Percentiles rank a stretch among this genome's conserved stretches.
Conservation (phyloP, 1,140 invertebrate genomes). For the Euschistus heros region DNA sequence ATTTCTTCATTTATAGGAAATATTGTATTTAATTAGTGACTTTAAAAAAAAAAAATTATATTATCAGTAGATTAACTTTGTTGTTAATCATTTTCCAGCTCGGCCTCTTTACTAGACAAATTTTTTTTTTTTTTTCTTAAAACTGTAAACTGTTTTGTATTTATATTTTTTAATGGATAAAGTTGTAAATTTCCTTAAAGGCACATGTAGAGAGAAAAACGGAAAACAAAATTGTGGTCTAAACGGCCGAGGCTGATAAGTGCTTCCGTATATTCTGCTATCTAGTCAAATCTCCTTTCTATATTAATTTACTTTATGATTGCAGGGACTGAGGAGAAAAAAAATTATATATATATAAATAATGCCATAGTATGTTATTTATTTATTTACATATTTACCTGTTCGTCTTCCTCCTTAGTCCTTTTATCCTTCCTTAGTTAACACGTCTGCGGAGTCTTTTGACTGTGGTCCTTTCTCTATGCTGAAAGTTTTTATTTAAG, state of each 20-base stretch:
- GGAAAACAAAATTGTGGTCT: neutral
- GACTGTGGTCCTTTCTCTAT: too few relatives aligned
- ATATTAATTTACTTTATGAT: slow-evolving; percentile 4
- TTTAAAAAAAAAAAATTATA: neutral
- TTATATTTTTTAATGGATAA: slow-evolving; percentile 3
- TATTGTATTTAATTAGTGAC: neutral
- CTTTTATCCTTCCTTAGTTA: too few relatives aligned
- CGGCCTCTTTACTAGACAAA: neutral
- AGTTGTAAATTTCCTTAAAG: slow-evolving; percentile 12
- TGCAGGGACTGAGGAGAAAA: slow-evolving; percentile 13
- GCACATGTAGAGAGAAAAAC: slow-evolving; percentile 3
- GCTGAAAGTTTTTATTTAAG: too few relatives aligned
- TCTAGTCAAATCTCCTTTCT: slow-evolving; percentile 7
- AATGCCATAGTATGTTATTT: neutral
- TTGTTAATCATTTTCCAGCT: neutral
- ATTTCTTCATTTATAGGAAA: neutral
- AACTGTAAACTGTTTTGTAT: neutral
- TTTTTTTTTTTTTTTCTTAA: neutral
- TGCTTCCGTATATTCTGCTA: slow-evolving; percentile 15
- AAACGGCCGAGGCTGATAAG: neutral
- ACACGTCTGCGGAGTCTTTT: too few relatives aligned
- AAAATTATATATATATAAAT: neutral
- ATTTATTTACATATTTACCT: too few relatives aligned
- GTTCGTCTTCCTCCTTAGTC: slow-evolving; percentile 3
- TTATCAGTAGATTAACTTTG: neutral